Conservation (phyloP, 2,113 vertebrate species). For the Tretioscincus oriximinensis region DNA sequence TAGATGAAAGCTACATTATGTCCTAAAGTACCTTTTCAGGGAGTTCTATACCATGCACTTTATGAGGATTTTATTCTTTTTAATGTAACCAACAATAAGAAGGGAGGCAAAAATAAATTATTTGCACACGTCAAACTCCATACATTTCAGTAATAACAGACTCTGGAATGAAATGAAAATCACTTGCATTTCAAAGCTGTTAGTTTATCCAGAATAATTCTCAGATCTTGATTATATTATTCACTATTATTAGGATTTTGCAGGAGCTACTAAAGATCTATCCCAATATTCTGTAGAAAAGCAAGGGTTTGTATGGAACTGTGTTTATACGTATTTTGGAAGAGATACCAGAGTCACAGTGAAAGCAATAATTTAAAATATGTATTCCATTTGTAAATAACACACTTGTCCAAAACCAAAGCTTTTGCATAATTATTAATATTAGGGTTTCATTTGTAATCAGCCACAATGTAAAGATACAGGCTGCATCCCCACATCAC, state of each 20-base stretch:
- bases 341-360: fast-evolving
- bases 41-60: constrained; percentile 5
- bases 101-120: constrained; percentile 15
- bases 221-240: background rate
- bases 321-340: background rate
- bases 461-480: background rate
- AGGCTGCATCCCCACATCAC: background rate
- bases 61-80: constrained; percentile 38
- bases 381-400: background rate
- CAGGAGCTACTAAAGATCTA: background rate
- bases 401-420: background rate
- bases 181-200: background rate
- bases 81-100: constrained; percentile 45
- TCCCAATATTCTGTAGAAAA: background rate
- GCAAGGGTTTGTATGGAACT: background rate
- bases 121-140: background rate
- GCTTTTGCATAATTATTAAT: background rate
- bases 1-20: constrained; percentile 34
- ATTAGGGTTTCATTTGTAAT: background rate
- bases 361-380: background rate
- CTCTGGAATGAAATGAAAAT: background rate
- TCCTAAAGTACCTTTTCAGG: constrained; percentile 23
- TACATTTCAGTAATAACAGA: background rate
- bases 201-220: background rate
- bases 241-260: background rate